Base-by-base conservation (phyloP, 2,797 vertebrate genomes). In the Gobionotothen gibberifrons region DNA sequence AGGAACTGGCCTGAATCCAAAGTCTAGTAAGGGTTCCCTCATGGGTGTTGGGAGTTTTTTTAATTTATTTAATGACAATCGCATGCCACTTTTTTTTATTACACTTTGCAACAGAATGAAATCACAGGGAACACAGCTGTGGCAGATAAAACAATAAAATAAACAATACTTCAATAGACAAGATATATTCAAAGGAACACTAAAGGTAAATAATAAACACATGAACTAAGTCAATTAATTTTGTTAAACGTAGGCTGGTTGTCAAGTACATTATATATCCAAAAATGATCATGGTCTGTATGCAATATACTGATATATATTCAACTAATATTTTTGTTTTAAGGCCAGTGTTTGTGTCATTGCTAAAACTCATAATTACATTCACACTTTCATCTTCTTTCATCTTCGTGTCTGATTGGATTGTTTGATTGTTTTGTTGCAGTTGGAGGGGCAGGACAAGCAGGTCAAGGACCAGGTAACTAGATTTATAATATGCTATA, bases 1-100 rank as follows among this genome's bases (percentile, higher is more conserved):
- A 4, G 98, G 98, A 71, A 92, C 85, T 9, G 96, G 95, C 80
- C 93, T 99, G 53, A 97, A 93, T 88, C 88, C 94, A 0, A 99
- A 99, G 93, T 96, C 96, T 94, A 94, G 98, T 98, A 93, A 65
- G 76, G 13, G 64, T 48, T 42, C 7, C 0, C 7, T 32, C 2
- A 57, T n/a, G 1, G 32, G 0, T 32, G 15, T 49, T 42, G 11
- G 21, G 5, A 61, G 9, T 29, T 69, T 65, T 19, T 11, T 10
- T 2, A 17, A 17, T 65, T 62, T 56, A 3, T 10, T 36, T 48
- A 15, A 60, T 19, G 1, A 1, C 3, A 21, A 44, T 51, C 60
- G 21, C 49, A 40, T 65, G n/a, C 1, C 16, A 1, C 21, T 46
- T 26, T 14, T 14, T 60, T 42, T 65, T 43, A 11, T 2, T 56